Conservation (phyloP, 2,888 invertebrate species). For the Thymelicus acteon region DNA sequence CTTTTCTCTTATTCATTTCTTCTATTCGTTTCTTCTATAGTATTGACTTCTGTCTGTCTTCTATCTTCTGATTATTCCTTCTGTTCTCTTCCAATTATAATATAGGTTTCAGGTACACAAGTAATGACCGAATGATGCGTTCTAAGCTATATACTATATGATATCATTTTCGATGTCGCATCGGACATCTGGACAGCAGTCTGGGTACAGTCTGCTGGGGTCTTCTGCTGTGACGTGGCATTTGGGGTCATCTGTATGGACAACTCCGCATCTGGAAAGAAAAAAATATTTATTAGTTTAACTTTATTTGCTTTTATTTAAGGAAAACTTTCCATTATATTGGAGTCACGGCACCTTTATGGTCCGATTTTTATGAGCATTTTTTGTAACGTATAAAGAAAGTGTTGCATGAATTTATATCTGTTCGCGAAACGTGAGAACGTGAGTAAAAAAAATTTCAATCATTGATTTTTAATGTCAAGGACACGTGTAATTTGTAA, state of each 20-base stretch:
- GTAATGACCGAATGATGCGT: conserved; percentile 20
- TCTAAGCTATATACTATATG: conserved; percentile 36
- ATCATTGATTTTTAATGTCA: no score
- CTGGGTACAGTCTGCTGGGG: conserved; percentile 59
- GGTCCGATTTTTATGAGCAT: no score
- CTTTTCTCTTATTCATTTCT: not conserved
- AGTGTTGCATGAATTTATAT: no score
- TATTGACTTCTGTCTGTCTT: not conserved
- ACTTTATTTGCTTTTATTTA: no score
- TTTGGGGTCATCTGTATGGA: conserved; percentile 51
- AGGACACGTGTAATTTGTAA: no score
- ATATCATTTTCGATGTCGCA: conserved; percentile 64
- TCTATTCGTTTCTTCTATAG: no score
- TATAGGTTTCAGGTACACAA: conserved; percentile 19
- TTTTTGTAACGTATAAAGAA: no score
- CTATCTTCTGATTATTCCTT: not conserved
- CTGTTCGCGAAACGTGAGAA: no score
- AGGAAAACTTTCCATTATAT: no score
- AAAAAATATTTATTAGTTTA: conserved; percentile 20
- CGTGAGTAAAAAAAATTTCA: no score
- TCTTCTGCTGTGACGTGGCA: conserved; percentile 59
- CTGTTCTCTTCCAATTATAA: not conserved
- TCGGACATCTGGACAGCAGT: conserved; percentile 60
- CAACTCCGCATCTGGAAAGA: conserved; percentile 64
- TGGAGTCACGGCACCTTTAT: not conserved